Percentiles rank a stretch among this genome's conserved stretches.
Conservation (phyloP, 2,113 vertebrate genomes). For the Rafetus swinhoei region DNA sequence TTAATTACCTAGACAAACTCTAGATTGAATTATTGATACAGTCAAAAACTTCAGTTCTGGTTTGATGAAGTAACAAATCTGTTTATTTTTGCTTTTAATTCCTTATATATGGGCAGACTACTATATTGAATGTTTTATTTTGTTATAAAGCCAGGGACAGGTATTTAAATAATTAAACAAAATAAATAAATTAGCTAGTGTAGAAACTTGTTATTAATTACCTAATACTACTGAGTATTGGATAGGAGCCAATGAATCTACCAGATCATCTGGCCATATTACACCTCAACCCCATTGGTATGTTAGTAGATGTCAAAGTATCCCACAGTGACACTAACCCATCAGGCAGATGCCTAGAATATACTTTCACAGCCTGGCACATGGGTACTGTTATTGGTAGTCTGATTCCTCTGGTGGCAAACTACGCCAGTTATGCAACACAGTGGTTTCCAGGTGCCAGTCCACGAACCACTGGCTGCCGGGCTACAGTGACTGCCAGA, state of each 20-base stretch:
- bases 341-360: neutral
- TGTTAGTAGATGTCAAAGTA: neutral
- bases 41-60: accelerated
- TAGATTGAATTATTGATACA: accelerated
- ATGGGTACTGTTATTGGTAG: neutral
- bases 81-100: neutral
- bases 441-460: neutral
- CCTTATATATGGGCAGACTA: neutral
- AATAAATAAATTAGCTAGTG: neutral
- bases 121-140: neutral
- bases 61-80: neutral
- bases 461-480: too few relatives aligned
- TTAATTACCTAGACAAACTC: accelerated
- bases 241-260: neutral
- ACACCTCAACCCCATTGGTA: neutral
- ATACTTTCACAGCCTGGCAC: conserved; percentile 4
- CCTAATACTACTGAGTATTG: accelerated
- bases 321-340: neutral
- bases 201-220: neutral
- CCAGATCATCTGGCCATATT: accelerated
- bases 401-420: neutral
- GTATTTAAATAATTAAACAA: neutral
- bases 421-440: neutral
- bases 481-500: too few relatives aligned
- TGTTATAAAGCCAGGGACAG: neutral